Percentiles rank a stretch among this genome's conserved stretches.
These are phyloP conservation scores for Pseudococcus jackbeardsleyi DNA, from an alignment of 2,888 invertebrate species.

Conservation along the genomic window DNA sequence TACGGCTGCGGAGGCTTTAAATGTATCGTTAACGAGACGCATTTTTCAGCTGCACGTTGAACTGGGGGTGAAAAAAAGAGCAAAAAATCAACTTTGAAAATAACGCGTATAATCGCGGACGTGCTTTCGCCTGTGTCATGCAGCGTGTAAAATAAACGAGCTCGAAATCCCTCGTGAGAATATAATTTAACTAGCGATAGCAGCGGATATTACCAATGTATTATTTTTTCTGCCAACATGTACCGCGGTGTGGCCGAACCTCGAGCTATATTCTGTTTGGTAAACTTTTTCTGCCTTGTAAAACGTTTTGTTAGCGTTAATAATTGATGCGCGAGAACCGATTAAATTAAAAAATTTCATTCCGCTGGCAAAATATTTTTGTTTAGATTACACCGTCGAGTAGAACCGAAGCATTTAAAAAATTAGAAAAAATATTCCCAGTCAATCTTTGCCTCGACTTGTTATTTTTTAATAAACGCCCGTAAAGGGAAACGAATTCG, in stretches of 20 bases:
- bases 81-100: not conserved
- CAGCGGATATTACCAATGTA: not conserved
- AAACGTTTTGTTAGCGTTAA: not conserved
- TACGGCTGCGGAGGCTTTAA: not conserved
- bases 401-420: not conserved
- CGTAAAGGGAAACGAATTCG: not conserved
- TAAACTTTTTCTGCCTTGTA: not conserved
- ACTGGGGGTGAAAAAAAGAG: not conserved
- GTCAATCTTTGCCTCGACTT: not conserved
- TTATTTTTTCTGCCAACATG: constrained; percentile 27
- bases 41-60: not conserved
- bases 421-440: not conserved
- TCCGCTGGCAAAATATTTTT: constrained; percentile 6
- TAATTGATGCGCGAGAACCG: not conserved
- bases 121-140: constrained; percentile 2
- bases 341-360: constrained; percentile 30
- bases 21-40: constrained; percentile 20
- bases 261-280: not conserved
- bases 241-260: not conserved
- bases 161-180: constrained; percentile 42
- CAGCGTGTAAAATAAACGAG: constrained; percentile 48
- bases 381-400: not conserved
- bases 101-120: constrained; percentile 29
- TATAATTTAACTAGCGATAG: constrained; percentile 35
- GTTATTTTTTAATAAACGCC: constrained; percentile 26